These are phyloP conservation scores for Calcarius lapponicus DNA, from an alignment of 2,797 vertebrate genomes.

Conservation along the genomic window DNA sequence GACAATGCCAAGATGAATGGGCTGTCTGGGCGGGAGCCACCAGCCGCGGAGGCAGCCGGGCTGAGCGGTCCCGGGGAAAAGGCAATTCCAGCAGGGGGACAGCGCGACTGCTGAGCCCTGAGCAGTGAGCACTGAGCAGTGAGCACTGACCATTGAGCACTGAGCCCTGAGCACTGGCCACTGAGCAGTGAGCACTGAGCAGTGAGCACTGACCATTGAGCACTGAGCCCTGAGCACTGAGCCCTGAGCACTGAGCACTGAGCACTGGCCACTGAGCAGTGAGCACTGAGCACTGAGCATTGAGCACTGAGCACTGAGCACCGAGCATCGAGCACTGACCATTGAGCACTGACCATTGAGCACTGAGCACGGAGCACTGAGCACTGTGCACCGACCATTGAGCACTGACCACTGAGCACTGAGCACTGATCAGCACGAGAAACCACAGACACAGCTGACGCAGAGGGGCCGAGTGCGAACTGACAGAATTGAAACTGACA, in stretches of 20 bases:
- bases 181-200: too few species aligned
- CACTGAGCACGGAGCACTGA: too few species aligned
- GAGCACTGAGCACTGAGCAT: too few species aligned
- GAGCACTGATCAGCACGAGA: not conserved
- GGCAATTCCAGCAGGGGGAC: not conserved
- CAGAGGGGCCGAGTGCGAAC: accelerated
- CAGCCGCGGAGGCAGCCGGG: not conserved
- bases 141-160: not conserved
- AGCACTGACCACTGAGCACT: too few species aligned
- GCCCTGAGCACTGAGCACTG: too few species aligned
- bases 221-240: too few species aligned
- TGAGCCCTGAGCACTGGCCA: too few species aligned
- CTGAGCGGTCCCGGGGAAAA: not conserved
- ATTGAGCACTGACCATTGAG: not conserved
- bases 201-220: too few species aligned
- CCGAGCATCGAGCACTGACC: too few species aligned
- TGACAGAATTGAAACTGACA: too few species aligned
- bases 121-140: not conserved
- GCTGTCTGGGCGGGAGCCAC: not conserved
- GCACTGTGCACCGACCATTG: too few species aligned
- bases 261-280: too few species aligned
- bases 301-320: not conserved
- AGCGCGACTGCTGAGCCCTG: not conserved
- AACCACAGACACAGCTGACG: not conserved
- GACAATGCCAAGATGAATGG: not conserved